phyloP scores from a whole-genome alignment of 2,113 vertebrate genomes.

The Aleadryas rufinucha region DNA sequence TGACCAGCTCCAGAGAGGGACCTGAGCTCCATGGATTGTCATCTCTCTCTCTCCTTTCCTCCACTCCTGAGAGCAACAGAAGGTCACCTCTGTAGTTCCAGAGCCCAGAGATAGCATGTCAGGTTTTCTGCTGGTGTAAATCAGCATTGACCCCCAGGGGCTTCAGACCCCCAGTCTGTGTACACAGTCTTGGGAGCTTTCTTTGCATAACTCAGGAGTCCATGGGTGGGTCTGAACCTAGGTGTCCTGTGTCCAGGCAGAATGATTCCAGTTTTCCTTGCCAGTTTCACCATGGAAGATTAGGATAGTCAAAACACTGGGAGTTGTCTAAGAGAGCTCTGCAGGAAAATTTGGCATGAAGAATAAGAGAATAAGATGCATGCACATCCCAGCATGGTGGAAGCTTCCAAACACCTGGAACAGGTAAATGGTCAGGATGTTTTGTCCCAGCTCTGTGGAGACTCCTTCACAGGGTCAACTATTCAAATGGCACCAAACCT shows the following conservation, averaged over 20 bases:
- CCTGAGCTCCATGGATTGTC: neutral
- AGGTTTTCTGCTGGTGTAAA: neutral
- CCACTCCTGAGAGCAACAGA: neutral
- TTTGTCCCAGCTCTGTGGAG: neutral
- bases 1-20: neutral
- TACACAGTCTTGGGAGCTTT: neutral
- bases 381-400: neutral
- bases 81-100: neutral
- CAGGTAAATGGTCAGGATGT: neutral
- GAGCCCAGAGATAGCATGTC: neutral
- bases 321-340: neutral
- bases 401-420: neutral
- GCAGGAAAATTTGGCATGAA: neutral
- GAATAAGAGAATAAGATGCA: neutral
- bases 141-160: neutral
- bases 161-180: neutral
- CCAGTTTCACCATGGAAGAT: neutral
- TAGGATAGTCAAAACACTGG: neutral
- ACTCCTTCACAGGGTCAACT: neutral
- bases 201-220: neutral
- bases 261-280: neutral
- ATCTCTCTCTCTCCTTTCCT: neutral
- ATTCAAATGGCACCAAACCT: neutral
- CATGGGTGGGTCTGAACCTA: rapidly evolving
- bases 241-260: neutral